Evolutionary conservation across 2,797 vertebrate genomes (phyloP), one percentile per base, ranked within the genome.

Genomic region (Streptopelia turtur): DNA sequence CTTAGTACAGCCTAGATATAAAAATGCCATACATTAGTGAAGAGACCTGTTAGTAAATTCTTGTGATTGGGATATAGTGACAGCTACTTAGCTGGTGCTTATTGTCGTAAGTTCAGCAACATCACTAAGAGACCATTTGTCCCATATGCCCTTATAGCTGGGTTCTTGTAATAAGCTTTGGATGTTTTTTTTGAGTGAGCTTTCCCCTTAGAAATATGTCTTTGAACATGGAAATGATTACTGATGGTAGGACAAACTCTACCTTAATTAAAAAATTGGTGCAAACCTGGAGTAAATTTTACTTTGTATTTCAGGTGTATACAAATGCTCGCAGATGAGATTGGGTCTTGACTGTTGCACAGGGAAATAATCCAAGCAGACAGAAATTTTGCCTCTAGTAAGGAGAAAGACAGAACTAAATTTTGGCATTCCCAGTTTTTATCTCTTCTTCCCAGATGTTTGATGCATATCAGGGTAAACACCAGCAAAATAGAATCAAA

Each of bases 401-500:
- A 78, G 33, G 9, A 78, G 63, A 83, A 90, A 78, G 23, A 50
- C 17, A 55, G 43, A 83, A 69, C 43, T 64, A 33, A 17, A 76
- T 90, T 83, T 60, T 71, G 25, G 9, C 28, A 39, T 55, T 78
- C 21, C 11, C 15, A 49, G 11, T 52, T 84, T 94, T 93, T 64
- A 83, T 87, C 56, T 93, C 71, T 85, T 78, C 47, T 83, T 78
- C 24, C 20, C 70, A 60, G 74, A 35, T 66, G 30, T 59, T 89
- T 50, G 53, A 85, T 61, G 35, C 7, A 15, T 69, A 89, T 82
- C 53, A 79, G 30, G 72, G 43, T 65, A 93, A 91, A 59, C 47
- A 87, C 31, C 39, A 88, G 47, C 89, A 90, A 93, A 96, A 60
- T 1, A 88, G 41, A 93, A 50, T 39, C 31, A 74, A 88, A 91